Percentiles rank a stretch among this genome's conserved stretches.
These are phyloP conservation scores for Ptiloglossa arizonensis DNA, from an alignment of 1,140 invertebrate species.

Conservation along the genomic window DNA sequence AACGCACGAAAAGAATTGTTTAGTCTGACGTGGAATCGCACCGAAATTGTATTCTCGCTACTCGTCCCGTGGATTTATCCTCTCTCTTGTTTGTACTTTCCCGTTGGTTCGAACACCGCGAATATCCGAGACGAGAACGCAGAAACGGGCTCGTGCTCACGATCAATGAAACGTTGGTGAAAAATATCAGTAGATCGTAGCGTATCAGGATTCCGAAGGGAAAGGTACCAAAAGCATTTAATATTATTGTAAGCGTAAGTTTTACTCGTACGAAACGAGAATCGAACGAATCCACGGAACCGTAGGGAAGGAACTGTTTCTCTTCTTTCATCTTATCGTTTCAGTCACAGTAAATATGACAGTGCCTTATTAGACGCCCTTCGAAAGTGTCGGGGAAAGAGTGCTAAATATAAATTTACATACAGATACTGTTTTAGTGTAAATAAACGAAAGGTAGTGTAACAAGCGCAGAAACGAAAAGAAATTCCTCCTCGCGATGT, in stretches of 20 bases:
- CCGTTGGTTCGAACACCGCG: too few relatives aligned
- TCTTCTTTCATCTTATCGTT: conserved; percentile 56
- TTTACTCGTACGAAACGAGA: conserved; percentile 30
- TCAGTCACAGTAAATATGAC: conserved; percentile 64
- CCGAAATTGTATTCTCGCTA: too few relatives aligned
- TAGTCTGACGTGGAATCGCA: too few relatives aligned
- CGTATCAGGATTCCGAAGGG: conserved; percentile 38
- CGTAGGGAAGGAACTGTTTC: conserved; percentile 40
- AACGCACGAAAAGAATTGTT: too few relatives aligned
- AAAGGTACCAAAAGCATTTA: conserved; percentile 67
- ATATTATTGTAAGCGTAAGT: conserved; percentile 49
- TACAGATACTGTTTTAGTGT: conserved; percentile 49
- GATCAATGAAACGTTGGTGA: too few relatives aligned
- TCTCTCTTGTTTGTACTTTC: too few relatives aligned
- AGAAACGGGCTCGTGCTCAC: too few relatives aligned
- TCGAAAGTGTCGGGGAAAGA: conserved; percentile 59
- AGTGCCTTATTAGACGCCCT: conserved; percentile 74
- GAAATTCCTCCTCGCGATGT: not conserved
- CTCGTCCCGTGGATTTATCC: too few relatives aligned
- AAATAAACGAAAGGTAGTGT: conserved; percentile 42
- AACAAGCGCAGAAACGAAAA: not conserved
- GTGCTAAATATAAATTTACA: conserved; percentile 59
- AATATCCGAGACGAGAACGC: too few relatives aligned
- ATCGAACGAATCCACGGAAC: conserved; percentile 50
- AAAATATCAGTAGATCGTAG: conserved; percentile 46